Base-by-base conservation (phyloP, 2,113 vertebrate species). In the Brachyhypopomus occidentalis region DNA sequence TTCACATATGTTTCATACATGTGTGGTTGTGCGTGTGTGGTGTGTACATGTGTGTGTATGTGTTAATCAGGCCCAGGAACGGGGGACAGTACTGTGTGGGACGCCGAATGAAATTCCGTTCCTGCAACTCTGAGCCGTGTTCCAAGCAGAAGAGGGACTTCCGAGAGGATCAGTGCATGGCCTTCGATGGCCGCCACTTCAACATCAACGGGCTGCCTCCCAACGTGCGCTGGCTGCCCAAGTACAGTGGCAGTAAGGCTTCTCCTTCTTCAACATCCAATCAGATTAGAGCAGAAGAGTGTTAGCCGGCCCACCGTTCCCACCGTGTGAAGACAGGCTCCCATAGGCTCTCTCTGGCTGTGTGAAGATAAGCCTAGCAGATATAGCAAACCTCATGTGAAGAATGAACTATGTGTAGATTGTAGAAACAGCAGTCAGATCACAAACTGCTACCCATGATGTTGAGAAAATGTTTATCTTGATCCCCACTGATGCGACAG, bases 191-290 rank as follows among this genome's bases (percentile, higher is more conserved):
- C 84, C 95, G 96, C 63, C 97, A 98, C 89, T 99, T 99, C 77
- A 99, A 98, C 92, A 99, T 99, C 93, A 99, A 98, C 2, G 96
- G 97, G 83, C 95, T 99, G 91, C 96, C 95, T 91, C 94, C 96
- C 0, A 97, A 93, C 0, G 97, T 98, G 85, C 96, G 96, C 92
- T 99, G 98, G 98, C 96, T 99, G 70, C 97, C 97, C 78, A 99
- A 99, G 67, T 99, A 99, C 91, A 99, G 96, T 7, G 98, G 98
- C 93, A 98, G 98, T 99, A 92, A 97, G 97, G 0, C 25, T 71
- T 5, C 8, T 25, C 22, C 0, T 5, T 7, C 19, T 62, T 70
- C 48, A 59, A 12, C 22, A 0, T 58, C 56, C 19, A 56, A 34
- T 56, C 23, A 74, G 52, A 14, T 74, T 41, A 19, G 16, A 1